A percentile compares a stretch with the other conserved stretches of the same genome.
phyloP scores from a whole-genome alignment of 2,888 invertebrate genomes.

The Lithophane socia region DNA sequence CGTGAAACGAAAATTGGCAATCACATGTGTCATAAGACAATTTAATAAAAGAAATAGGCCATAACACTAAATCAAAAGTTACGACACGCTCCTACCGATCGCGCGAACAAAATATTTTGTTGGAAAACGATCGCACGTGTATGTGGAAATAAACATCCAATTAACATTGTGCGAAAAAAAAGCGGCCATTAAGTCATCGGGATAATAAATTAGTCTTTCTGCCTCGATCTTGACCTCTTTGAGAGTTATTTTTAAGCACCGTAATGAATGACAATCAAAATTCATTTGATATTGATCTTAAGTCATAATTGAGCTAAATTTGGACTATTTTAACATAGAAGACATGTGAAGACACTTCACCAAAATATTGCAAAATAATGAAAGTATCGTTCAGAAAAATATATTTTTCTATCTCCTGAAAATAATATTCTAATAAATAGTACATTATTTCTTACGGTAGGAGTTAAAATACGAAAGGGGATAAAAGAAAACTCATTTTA shows the following conservation, averaged over 20 bases:
- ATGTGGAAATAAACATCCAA: slow-evolving; percentile 60
- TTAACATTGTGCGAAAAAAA: slow-evolving; percentile 60
- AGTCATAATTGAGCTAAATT: slow-evolving; percentile 7
- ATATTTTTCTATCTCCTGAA: not conserved
- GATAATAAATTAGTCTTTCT: slow-evolving; percentile 55
- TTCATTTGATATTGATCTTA: slow-evolving; percentile 5
- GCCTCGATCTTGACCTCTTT: slow-evolving; percentile 59
- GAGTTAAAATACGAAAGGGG: slow-evolving; percentile 10
- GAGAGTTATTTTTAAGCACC: slow-evolving; percentile 45
- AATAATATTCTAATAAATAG: slow-evolving; percentile 1
- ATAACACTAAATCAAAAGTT: slow-evolving; percentile 64
- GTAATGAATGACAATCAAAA: slow-evolving; percentile 29
- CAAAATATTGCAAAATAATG: not conserved
- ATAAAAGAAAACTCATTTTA: slow-evolving; percentile 52
- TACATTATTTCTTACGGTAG: slow-evolving; percentile 12
- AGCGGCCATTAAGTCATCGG: slow-evolving; percentile 53
- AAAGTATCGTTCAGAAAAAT: not conserved
- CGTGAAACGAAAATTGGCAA: slow-evolving; percentile 52
- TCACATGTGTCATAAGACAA: slow-evolving; percentile 61
- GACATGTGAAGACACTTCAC: not conserved
- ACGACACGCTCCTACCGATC: slow-evolving; percentile 42
- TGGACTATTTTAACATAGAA: not conserved
- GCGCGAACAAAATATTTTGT: slow-evolving; percentile 47
- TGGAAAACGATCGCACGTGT: slow-evolving; percentile 45
- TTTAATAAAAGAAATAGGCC: slow-evolving; percentile 66